A percentile compares a stretch with the other conserved stretches of the same genome.
phyloP scores from a whole-genome alignment of 2,113 vertebrate genomes.

The Paradoxurus hermaphroditus region DNA sequence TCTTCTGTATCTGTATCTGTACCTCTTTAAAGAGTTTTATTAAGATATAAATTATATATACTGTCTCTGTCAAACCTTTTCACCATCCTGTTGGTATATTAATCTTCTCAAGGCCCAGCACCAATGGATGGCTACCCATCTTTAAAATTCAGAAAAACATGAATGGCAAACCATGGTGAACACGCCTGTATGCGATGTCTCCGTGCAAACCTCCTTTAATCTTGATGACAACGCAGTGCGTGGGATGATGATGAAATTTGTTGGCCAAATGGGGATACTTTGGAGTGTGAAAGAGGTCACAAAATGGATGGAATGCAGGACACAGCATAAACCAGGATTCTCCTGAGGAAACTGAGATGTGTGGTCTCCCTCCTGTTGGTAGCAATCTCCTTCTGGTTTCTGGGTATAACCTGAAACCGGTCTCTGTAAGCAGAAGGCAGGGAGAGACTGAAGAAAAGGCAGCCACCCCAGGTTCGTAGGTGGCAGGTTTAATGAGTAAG shows the following conservation, averaged over 20 bases:
- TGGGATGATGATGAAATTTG: no score
- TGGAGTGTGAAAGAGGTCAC: neutral
- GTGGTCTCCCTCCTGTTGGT: neutral
- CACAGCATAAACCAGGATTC: neutral
- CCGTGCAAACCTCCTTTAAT: neutral
- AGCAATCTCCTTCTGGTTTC: neutral
- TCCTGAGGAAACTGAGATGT: neutral
- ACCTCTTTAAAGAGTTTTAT: neutral
- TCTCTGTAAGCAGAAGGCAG: neutral
- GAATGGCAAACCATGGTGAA: neutral
- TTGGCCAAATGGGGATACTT: neutral
- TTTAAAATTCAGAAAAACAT: neutral
- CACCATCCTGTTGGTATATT: neutral
- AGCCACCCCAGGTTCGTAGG: neutral
- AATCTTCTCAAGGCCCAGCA: neutral
- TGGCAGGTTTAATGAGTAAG: neutral
- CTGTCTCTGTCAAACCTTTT: neutral
- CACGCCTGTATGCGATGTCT: no score
- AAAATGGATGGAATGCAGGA: neutral
- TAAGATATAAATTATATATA: neutral
- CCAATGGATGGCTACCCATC: accelerated
- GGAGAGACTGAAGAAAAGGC: neutral
- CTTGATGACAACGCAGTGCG: neutral
- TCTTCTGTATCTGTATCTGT: no score
- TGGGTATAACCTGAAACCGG: neutral